Percentiles rank a stretch among this genome's conserved stretches.
These are phyloP conservation scores for Dasyurus viverrinus DNA, from an alignment of 2,113 vertebrate genomes.

Conservation along the genomic window DNA sequence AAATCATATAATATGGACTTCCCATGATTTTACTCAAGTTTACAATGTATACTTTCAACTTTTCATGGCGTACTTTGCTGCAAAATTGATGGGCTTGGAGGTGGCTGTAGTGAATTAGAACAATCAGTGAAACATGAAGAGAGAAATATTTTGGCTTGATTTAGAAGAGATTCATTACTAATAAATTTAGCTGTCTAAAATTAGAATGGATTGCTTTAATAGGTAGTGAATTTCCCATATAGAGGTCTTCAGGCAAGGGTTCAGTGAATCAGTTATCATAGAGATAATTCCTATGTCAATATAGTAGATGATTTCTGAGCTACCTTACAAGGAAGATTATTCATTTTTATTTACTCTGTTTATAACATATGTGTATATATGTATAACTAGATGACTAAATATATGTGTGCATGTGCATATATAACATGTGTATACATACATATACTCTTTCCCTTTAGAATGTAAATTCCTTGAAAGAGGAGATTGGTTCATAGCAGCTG, in stretches of 20 bases:
- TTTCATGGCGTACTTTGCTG: background rate
- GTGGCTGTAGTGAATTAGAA: background rate
- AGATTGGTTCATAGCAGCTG: no score
- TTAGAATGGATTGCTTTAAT: background rate
- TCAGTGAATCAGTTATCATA: background rate
- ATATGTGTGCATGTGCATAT: no score
- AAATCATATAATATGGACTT: background rate
- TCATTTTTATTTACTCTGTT: background rate
- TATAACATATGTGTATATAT: background rate
- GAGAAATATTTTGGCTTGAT: background rate
- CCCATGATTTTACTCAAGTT: background rate
- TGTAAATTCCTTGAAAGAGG: no score
- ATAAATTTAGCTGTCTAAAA: background rate
- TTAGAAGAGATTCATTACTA: background rate
- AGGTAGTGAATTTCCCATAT: background rate
- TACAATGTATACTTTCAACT: background rate
- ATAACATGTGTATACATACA: no score
- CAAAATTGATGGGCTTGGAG: background rate
- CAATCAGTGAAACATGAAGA: background rate
- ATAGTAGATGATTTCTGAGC: background rate
- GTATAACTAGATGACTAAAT: accelerated
- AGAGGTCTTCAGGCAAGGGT: background rate
- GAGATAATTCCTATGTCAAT: background rate
- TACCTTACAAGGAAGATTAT: background rate
- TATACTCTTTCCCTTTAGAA: no score